Evolutionary conservation across 2,113 vertebrate species (phyloP), one percentile per base, ranked within the genome.

Genomic region (Syngnathus scovelli): DNA sequence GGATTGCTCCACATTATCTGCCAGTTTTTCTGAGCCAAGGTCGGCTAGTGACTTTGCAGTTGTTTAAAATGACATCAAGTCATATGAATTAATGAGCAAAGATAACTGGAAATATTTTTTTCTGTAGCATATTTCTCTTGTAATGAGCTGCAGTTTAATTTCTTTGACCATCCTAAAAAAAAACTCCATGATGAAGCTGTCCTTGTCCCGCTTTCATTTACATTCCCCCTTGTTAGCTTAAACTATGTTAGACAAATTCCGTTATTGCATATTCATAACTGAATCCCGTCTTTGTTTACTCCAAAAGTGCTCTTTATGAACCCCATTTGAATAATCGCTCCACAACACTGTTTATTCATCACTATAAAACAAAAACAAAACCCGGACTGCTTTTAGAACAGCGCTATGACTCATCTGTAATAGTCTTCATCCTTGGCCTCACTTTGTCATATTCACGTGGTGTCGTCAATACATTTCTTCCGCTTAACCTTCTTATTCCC

Each of bases 11-110:
- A 71, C 64, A 63, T 36, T 12, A 64, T 62, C 59, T 64, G 61
- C 41, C 36, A 67, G 73, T 18, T 56, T 67, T 58, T 41, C 1
- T 46, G 63, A 69, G 71, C 46, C 85, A 85, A 91, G 89, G 90
- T 90, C 89, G 90, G 76, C 39, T 78, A 33, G 84, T 89, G 89
- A 90, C 89, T 81, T 88, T 91, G 89, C 89, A 85, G 85, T 78
- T 70, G 61, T 84, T 78, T 80, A 58, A 80, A 84, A 81, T 66
- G 74, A 55, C 70, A 65, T n/a, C 2, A 6, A 73, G 70, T 41
- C 69, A 64, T 69, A 74, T 71, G 46, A 76, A 79, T 71, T 55
- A 64, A 79, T 63, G 69, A 71, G 63, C 58, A 13, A 51, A 72
- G 46, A 51, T 38, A 48, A 46, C 23, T 38, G 19, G 70, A 23